phyloP scores from a whole-genome alignment of 2,888 invertebrate species.

The Drosophila engyochracea region DNA sequence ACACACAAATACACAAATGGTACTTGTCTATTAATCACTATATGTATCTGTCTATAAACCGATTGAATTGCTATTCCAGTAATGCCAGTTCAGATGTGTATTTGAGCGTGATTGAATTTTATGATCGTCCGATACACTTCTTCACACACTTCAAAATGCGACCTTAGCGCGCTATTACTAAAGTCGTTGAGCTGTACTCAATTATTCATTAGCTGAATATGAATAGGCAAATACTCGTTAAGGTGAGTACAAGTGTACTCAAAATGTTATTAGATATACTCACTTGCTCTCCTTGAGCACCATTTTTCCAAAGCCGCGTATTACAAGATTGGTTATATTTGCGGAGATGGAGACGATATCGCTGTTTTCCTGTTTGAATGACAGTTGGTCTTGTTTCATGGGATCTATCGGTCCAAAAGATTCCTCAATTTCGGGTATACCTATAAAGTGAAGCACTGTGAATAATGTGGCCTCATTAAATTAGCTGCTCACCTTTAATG shows the following conservation, averaged over 20 bases:
- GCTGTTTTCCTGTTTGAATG: constrained; percentile 89
- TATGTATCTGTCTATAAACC: background rate
- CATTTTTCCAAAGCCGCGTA: constrained; percentile 88
- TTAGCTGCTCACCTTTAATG: constrained; percentile 83
- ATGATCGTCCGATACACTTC: background rate
- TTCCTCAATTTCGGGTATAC: constrained; percentile 77
- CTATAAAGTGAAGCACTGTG: constrained; percentile 15
- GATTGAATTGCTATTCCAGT: background rate
- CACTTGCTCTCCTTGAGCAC: constrained; percentile 88
- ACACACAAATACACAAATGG: background rate
- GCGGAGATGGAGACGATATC: constrained; percentile 89
- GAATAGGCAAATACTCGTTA: background rate
- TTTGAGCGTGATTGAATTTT: background rate
- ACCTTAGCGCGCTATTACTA: constrained; percentile 8
- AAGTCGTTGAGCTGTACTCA: constrained; percentile 6
- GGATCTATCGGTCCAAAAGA: constrained; percentile 89
- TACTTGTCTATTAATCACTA: background rate
- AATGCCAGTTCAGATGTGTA: background rate
- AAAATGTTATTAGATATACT: constrained; percentile 73
- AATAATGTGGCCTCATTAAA: constrained; percentile 11
- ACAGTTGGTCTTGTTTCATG: constrained; percentile 88
- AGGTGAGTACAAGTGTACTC: constrained; percentile 2
- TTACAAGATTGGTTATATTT: constrained; percentile 88
- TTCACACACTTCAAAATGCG: background rate
- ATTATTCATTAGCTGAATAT: constrained; percentile 1